These are phyloP conservation scores for Neolamprologus longior DNA, from an alignment of 2,113 vertebrate species.

Conservation along the genomic window DNA sequence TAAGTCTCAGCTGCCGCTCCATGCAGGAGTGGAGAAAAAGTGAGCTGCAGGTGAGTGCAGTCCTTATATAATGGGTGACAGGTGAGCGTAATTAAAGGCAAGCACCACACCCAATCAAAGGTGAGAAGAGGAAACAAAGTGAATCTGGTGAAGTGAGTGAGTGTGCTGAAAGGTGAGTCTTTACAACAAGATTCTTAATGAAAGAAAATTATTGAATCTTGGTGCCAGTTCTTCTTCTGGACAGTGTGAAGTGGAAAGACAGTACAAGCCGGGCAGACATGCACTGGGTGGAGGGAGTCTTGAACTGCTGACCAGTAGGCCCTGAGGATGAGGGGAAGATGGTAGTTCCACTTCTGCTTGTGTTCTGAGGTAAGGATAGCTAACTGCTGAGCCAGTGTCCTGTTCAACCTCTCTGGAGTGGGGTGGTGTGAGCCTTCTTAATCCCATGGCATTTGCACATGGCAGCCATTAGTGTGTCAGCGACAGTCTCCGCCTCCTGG, in stretches of 20 bases:
- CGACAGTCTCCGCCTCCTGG: neutral
- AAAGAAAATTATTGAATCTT: neutral
- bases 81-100: neutral
- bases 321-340: neutral
- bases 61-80: neutral
- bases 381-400: neutral
- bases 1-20: neutral
- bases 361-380: neutral
- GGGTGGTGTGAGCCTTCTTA: neutral
- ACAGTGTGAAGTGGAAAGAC: neutral
- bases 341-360: neutral
- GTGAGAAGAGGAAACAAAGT: neutral
- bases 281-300: neutral
- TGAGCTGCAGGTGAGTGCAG: accelerated
- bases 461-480: neutral
- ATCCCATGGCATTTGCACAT: neutral
- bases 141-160: neutral
- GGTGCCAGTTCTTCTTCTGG: neutral
- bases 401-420: neutral
- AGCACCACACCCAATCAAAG: neutral
- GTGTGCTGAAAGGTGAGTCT: accelerated
- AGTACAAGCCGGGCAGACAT: accelerated
- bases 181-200: neutral
- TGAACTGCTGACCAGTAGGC: neutral
- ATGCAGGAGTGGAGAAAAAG: neutral